These are phyloP conservation scores for Phalera bucephala DNA, from an alignment of 2,888 invertebrate genomes.

Conservation along the genomic window DNA sequence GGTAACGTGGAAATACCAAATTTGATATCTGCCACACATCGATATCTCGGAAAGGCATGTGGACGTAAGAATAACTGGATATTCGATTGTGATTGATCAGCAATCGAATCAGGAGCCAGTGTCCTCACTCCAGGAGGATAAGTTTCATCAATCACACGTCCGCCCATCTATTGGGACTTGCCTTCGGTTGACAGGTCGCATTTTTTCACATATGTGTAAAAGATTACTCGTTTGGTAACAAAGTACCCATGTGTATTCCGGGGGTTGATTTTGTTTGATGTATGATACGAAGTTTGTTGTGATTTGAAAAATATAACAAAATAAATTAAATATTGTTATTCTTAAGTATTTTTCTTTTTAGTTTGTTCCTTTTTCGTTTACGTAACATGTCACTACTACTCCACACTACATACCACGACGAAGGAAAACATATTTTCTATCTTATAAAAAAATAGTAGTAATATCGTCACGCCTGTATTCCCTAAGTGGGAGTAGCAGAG, in stretches of 20 bases:
- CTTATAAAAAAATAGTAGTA: no score
- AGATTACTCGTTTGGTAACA: conserved; percentile 14
- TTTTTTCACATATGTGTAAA: conserved; percentile 32
- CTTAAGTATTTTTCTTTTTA: no score
- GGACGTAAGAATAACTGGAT: conserved; percentile 28
- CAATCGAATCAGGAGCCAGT: conserved; percentile 30
- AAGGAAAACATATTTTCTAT: no score
- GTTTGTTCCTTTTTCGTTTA: no score
- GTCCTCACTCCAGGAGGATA: conserved; percentile 34
- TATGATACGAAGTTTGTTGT: not conserved
- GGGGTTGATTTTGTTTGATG: not conserved
- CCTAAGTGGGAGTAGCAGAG: no score
- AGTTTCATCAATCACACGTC: conserved; percentile 54
- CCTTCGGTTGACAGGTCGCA: conserved; percentile 42
- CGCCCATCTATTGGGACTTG: conserved; percentile 35
- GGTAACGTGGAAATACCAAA: no score
- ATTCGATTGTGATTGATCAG: conserved; percentile 55
- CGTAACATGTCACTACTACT: no score
- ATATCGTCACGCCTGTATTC: no score
- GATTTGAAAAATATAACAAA: no score
- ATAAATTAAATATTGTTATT: no score
- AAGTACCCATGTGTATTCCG: not conserved
- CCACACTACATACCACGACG: no score
- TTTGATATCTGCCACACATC: no score
- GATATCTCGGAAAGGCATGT: conserved; percentile 3